Base-by-base conservation (phyloP, 1,140 invertebrate species). In the Meloidogyne hapla region DNA sequence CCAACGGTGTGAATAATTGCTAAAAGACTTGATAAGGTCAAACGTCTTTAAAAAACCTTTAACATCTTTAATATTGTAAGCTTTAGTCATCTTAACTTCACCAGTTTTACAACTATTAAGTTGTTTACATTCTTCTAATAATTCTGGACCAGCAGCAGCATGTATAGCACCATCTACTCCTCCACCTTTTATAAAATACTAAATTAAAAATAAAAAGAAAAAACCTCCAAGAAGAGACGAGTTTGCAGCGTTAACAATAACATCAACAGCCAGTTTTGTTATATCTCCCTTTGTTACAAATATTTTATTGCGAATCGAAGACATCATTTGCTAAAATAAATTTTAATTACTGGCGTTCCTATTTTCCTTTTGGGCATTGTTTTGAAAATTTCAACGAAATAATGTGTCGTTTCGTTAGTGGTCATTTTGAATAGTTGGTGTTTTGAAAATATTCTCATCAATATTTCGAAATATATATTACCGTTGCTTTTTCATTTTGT, bases 101-200 rank as follows among this genome's bases (percentile, higher is more conserved):
- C 77, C 77, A 28, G 48, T 42, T 48, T 76, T 45, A 38, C 77
- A 79, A 1, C 77, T 79, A 15, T 74, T 28, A 23, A 79, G 26
- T 25, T 61, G 42, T 13, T 61, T 38, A 42, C 77, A 79, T 62
- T 79, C 77, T 40, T 76, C 48, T 21, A 78, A 21, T 25, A 78
- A 63, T 38, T 69, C 23, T 1, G 63, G 63, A 10, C 77, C 77
- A 23, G 77, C 77, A 26, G 77, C 76, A 28, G 26, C 40, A 78
- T 78, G 77, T 45, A 78, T 78, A 23, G 77, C 77, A 42, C 77
- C 77, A 76, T 78, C 77, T 12, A 78, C 77, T 5, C 77, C 77
- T 5, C 75, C 72, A 28, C 75, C 62, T 61, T 23, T 15, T 15
- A 15, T 23, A 72, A 72, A 25, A 61, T 28, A n/a, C 28, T 21